Evolutionary conservation across 92 coral and sea anemone genomes (phyloP), one percentile per base, ranked within the genome.

Genomic region (Palythoa caribaeorum): DNA sequence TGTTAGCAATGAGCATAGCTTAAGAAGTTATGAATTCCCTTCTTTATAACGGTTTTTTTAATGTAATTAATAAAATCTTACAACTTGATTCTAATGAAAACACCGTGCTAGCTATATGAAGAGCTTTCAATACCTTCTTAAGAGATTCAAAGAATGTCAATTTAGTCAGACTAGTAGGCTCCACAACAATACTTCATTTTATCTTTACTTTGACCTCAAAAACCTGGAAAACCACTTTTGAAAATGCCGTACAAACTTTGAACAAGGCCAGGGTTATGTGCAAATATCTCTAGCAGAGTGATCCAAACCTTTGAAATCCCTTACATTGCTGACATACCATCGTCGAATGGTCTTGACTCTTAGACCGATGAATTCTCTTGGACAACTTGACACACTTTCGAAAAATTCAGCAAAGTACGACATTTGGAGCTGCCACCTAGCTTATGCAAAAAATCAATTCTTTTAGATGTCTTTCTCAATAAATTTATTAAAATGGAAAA

Each of bases 91-190:
- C 14, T 44, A 37, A 72, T 37, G 50, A 39, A 40, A 74, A 38
- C 28, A n/a, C 12, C 55, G 6, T 44, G 52, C 14, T 38, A 37
- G 28, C 16, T 10, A 74, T 47, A 44, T 44, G 50, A 74, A 51
- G 55, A 9, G 57, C 57, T 74, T 74, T 44, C 78, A 17, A 74
- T 44, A 51, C 35, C 78, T 44, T 6, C 78, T 74, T 74, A 17
- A 74, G 16, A 39, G 57, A 2, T 74, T n/a, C 6, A 44, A 44
- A 74, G 13, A 74, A 74, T 74, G 78, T 74, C 54, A 44, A 8
- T 39, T 21, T 47, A 17, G 17, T 13, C 78, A 74, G 78, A 74
- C 78, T 74, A 36, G 36, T 11, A 40, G 78, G 28, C 78, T 48
- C 78, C 78, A 14, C 3, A 44, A 47, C 21, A 74, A 38, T 6